A percentile compares a stretch with the other conserved stretches of the same genome.
Evolutionary conservation across 2,797 vertebrate species (phyloP).

Genomic region (Cygnus olor): DNA sequence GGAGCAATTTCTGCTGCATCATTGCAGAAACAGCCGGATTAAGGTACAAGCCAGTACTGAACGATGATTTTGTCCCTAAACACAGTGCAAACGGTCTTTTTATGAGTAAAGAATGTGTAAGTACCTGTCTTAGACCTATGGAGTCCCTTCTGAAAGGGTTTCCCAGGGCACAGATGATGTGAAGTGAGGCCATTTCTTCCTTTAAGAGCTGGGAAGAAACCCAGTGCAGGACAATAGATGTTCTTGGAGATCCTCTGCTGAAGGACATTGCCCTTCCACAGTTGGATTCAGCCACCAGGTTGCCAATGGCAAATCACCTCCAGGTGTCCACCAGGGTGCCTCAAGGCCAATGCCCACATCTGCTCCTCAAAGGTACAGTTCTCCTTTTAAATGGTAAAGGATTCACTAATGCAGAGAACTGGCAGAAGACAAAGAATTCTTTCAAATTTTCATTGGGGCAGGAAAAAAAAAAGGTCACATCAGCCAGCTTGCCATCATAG

Average conservation of each 20-base stretch:
- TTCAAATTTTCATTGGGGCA: not conserved
- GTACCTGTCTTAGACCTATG: not conserved
- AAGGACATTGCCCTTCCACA: not conserved
- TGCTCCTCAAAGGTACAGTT: not conserved
- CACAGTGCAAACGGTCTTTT: not conserved
- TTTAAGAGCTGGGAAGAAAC: not conserved
- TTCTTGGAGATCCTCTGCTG: not conserved
- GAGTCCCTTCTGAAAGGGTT: not conserved
- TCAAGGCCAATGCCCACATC: not conserved
- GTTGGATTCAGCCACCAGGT: not conserved
- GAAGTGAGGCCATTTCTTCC: not conserved
- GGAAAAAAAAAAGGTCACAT: not conserved
- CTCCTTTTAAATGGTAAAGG: not conserved
- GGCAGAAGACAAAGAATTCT: not conserved
- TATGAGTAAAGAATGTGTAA: not conserved
- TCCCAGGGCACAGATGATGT: not conserved
- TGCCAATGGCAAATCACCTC: not conserved
- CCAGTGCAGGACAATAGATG: not conserved
- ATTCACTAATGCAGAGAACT: not conserved
- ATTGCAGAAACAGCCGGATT: not conserved
- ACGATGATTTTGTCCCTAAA: not conserved
- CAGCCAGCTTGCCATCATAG: not conserved
- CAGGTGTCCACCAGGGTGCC: not conserved
- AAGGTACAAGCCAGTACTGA: not conserved
- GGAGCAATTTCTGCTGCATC: not conserved